Base-by-base conservation (phyloP, 2,797 vertebrate species). In the Gastrophryne carolinensis region DNA sequence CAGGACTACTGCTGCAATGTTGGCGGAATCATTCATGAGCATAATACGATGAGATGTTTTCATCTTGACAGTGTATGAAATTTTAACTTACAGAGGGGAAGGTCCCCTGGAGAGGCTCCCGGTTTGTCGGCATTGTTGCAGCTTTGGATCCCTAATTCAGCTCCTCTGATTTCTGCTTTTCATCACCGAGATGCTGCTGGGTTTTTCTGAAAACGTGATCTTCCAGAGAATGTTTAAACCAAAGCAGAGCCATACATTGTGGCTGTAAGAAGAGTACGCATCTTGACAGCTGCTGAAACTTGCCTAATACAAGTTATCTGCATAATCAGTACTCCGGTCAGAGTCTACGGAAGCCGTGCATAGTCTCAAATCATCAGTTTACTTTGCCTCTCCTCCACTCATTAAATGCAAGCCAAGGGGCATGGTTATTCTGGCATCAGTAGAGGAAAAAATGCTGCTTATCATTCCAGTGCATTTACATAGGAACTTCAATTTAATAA, bases 61-160 rank as follows among this genome's bases (percentile, higher is more conserved):
- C 29, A 23, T 24, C 11, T 17, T 11, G 13, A 15, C 23, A 9
- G 3, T 37, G 13, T 26, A 21, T 7, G 4, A 3, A 32, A 24
- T 7, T 23, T 24, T 7, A 50, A 56, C 84, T 72, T 81, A 85
- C 84, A 78, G 80, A 83, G 49, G 72, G 83, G 75, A 84, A 64
- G 35, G 75, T 81, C 6, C 79, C 32, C 69, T 78, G 50, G 19
- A 21, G 8, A 3, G 72, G 27, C 7, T 65, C 71, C 10, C 53
- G 56, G 10, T 49, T 66, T n/a, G 11, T 11, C 3, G 56, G 62
- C 44, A 47, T 47, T 21, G n/a, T 9, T 19, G 44, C 5, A 21
- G 44, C 44, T 47, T 47, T 21, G 21, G 44, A 47, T 0, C 68
- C 54, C 7, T 63, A 19, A 23, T 35, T 15, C 53, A 24, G 10